Conservation (phyloP, 2,797 vertebrate genomes). For the Acipenser oxyrinchus region DNA sequence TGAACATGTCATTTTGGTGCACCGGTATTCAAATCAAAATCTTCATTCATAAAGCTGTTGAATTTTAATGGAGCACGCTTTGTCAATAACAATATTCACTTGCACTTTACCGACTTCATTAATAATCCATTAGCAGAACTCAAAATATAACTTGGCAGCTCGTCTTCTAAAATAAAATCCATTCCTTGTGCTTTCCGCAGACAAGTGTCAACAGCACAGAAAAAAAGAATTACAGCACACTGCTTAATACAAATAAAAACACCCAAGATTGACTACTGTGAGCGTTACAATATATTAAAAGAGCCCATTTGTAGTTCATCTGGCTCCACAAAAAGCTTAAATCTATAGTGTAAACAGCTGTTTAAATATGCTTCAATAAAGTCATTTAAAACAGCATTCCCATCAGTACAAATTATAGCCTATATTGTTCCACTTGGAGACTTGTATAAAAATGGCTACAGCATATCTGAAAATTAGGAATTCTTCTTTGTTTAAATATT, state of each 20-base stretch:
- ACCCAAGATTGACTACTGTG: not conserved
- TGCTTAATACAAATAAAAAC: not conserved
- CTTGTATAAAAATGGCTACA: too few relatives aligned
- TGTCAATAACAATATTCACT: conserved; percentile 31
- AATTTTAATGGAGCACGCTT: conserved; percentile 35
- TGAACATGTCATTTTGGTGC: too few relatives aligned
- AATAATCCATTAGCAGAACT: conserved; percentile 38
- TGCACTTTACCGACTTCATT: conserved; percentile 34
- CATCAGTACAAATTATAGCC: too few relatives aligned
- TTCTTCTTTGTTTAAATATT: too few relatives aligned
- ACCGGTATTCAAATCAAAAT: not conserved
- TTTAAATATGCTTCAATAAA: too few relatives aligned
- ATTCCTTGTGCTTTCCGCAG: conserved; percentile 24
- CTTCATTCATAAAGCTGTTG: conserved; percentile 18
- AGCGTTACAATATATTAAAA: not conserved
- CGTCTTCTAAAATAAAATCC: conserved; percentile 29
- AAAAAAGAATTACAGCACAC: not conserved
- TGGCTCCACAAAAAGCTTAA: not conserved
- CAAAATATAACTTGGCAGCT: conserved; percentile 33
- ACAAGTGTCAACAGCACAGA: not conserved
- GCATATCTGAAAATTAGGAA: too few relatives aligned
- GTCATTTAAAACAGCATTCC: too few relatives aligned
- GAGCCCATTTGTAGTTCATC: not conserved
- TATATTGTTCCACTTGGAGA: too few relatives aligned
- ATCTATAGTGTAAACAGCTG: too few relatives aligned